Conservation (phyloP, 1,140 invertebrate species). For the Macrobrachium nipponense region DNA sequence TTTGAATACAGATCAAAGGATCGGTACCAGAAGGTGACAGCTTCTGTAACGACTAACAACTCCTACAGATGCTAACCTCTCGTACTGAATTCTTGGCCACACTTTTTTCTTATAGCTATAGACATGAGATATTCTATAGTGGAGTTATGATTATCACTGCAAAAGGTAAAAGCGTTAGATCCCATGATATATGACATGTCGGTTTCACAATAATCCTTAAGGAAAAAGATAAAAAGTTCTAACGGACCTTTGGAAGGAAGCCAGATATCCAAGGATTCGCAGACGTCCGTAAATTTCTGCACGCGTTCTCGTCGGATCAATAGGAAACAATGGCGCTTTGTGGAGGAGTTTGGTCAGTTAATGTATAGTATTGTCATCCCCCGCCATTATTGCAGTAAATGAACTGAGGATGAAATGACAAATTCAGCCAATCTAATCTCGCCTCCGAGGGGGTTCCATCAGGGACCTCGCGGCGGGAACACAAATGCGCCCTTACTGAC, state of each 20-base stretch:
- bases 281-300: slow-evolving; percentile 34
- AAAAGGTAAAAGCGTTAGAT: no score
- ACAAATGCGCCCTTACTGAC: neutral
- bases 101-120: no score
- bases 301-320: slow-evolving; percentile 33
- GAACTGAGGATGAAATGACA: slow-evolving; percentile 59
- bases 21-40: slow-evolving; percentile 17
- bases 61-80: neutral
- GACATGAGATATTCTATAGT: no score
- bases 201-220: no score
- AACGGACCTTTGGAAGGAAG: neutral
- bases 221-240: no score
- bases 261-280: neutral
- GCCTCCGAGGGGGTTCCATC: neutral
- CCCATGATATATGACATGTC: no score
- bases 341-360: slow-evolving; percentile 60
- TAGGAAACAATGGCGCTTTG: slow-evolving; percentile 54
- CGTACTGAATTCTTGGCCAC: neutral
- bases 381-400: slow-evolving; percentile 55
- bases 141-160: no score
- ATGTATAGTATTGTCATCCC: slow-evolving; percentile 59
- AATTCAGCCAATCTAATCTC: slow-evolving; percentile 34
- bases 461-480: neutral
- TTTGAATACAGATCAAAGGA: neutral
- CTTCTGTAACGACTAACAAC: slow-evolving; percentile 7